Conservation (phyloP, 2,113 vertebrate species). For the Leucosticte australis region DNA sequence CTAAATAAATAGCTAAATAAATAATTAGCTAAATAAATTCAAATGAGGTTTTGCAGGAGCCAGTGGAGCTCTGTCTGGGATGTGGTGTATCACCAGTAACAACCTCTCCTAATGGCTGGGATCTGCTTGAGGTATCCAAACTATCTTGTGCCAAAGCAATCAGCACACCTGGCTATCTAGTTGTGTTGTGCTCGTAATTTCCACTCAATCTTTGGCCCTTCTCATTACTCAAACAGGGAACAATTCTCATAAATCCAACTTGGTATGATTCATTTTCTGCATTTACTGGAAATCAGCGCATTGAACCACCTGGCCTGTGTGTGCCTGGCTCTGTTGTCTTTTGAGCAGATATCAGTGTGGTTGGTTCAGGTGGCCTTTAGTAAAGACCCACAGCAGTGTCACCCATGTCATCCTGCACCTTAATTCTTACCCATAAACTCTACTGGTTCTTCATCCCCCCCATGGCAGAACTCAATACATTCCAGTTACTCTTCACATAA, state of each 20-base stretch:
- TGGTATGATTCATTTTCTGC: background rate
- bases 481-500: background rate
- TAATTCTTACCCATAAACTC: background rate
- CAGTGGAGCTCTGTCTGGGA: background rate
- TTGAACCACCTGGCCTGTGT: background rate
- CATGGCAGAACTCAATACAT: background rate
- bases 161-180: background rate
- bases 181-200: background rate
- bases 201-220: background rate
- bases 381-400: background rate
- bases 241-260: background rate
- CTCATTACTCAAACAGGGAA: background rate
- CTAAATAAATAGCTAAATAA: background rate
- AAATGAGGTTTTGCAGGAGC: background rate
- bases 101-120: background rate
- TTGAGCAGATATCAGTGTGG: background rate
- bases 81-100: rapidly evolving
- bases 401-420: no score
- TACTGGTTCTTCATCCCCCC: background rate
- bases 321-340: background rate
- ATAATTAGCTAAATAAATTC: background rate
- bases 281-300: background rate
- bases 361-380: background rate
- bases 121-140: background rate
- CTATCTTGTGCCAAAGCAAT: background rate